phyloP scores from a whole-genome alignment of 2,888 invertebrate species.

The Lasioglossum villosulum region DNA sequence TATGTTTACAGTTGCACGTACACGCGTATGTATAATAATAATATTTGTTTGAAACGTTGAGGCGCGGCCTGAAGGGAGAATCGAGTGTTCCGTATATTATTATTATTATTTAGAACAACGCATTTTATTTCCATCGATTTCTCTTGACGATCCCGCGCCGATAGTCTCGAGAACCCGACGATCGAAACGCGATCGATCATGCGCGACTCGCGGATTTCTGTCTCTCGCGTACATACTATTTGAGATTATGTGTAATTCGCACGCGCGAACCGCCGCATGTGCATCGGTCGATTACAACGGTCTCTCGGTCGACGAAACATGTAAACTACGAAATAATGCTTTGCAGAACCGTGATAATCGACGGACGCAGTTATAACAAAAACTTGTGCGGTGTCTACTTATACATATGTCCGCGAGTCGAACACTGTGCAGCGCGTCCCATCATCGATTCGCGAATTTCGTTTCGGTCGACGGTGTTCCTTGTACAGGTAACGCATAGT shows the following conservation, averaged over 20 bases:
- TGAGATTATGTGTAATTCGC: neutral
- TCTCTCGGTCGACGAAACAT: conserved; percentile 19
- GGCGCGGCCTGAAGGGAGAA: conserved; percentile 45
- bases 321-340: conserved; percentile 32
- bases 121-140: conserved; percentile 12
- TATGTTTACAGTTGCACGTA: conserved; percentile 58
- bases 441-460: neutral
- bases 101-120: neutral
- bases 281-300: conserved; percentile 60
- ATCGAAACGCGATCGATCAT: conserved; percentile 19
- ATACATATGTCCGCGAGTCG: neutral
- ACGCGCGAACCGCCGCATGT: conserved; percentile 6
- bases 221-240: neutral
- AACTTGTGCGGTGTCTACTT: conserved; percentile 33
- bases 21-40: conserved; percentile 42
- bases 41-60: conserved; percentile 45
- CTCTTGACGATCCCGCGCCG: conserved; percentile 8
- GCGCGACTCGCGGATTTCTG: neutral
- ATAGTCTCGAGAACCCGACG: conserved; percentile 20
- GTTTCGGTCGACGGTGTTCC: conserved; percentile 29
- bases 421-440: neutral
- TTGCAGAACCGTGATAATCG: conserved; percentile 47
- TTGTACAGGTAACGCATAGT: conserved; percentile 61
- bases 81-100: conserved; percentile 9
- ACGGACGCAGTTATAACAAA: conserved; percentile 51